Evolutionary conservation across 2,888 invertebrate species (phyloP).

Genomic region (Torymus tubicola): DNA sequence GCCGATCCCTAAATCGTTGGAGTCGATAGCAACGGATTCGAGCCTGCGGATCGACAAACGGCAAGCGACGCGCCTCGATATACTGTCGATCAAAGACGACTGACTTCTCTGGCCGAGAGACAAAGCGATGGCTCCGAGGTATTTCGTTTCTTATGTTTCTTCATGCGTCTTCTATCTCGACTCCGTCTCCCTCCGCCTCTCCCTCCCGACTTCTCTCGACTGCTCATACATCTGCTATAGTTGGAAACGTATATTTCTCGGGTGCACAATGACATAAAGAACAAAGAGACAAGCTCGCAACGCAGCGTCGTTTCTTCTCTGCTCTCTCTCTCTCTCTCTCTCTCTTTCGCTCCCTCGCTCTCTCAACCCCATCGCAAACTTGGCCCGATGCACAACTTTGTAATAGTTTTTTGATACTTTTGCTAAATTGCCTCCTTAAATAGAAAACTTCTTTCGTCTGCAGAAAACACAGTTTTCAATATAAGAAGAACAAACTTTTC

Average conservation of each 20-base stretch:
- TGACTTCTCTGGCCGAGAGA: slow-evolving; percentile 58
- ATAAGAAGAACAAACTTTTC: not conserved
- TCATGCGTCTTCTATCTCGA: slow-evolving; percentile 41
- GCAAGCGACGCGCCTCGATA: slow-evolving; percentile 34
- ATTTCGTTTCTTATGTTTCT: slow-evolving; percentile 68
- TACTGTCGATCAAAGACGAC: slow-evolving; percentile 55
- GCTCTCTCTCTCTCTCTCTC: not conserved
- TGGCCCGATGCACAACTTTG: slow-evolving; percentile 29
- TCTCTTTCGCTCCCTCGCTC: not conserved
- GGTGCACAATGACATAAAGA: slow-evolving; percentile 52
- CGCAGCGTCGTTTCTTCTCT: not conserved
- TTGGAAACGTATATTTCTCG: slow-evolving; percentile 55
- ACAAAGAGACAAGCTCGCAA: slow-evolving; percentile 45
- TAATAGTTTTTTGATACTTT: slow-evolving; percentile 46
- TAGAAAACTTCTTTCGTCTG: slow-evolving; percentile 14
- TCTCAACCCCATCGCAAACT: not conserved
- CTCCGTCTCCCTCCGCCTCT: slow-evolving; percentile 20
- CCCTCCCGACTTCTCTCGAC: slow-evolving; percentile 42
- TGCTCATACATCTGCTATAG: slow-evolving; percentile 53
- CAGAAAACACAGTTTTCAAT: slow-evolving; percentile 21
- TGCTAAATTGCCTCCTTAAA: slow-evolving; percentile 31
- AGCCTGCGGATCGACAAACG: slow-evolving; percentile 39
- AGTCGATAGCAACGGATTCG: slow-evolving; percentile 47
- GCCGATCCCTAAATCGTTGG: slow-evolving; percentile 41
- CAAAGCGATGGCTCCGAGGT: slow-evolving; percentile 71